Evolutionary conservation across 1,140 invertebrate species (phyloP).

Genomic region (Arion vulgaris): DNA sequence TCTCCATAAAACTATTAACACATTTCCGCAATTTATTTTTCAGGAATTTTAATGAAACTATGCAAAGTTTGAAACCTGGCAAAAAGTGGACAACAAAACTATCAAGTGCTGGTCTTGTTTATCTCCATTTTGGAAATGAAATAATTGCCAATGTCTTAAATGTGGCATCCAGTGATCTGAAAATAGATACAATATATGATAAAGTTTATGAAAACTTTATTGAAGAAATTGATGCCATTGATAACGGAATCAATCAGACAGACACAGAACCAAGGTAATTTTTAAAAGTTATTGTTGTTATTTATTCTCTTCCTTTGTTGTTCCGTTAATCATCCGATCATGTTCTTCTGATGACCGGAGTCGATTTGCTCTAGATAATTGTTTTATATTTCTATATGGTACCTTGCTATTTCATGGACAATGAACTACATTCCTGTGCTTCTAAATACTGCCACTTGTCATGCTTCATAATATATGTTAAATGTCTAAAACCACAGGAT

Average conservation of each 20-base stretch:
- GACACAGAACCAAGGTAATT: slow-evolving; percentile 80
- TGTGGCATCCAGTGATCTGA: slow-evolving; percentile 48
- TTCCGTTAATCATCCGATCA: too few species aligned
- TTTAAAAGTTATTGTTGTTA: neutral
- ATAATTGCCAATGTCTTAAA: slow-evolving; percentile 78
- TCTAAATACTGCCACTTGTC: too few species aligned
- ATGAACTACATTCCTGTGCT: too few species aligned
- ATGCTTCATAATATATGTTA: slow-evolving; percentile 24
- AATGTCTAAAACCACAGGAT: too few species aligned
- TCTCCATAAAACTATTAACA: too few species aligned
- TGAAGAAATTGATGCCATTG: slow-evolving; percentile 95
- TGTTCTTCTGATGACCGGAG: too few species aligned
- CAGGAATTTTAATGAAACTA: slow-evolving; percentile 81
- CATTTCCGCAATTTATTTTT: slow-evolving; percentile 56
- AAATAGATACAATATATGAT: slow-evolving; percentile 79
- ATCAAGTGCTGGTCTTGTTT: slow-evolving; percentile 96
- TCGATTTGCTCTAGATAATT: too few species aligned
- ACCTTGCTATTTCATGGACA: too few species aligned
- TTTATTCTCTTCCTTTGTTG: too few species aligned
- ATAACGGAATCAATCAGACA: slow-evolving; percentile 87
- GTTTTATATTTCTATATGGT: too few species aligned
- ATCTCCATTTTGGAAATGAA: slow-evolving; percentile 89
- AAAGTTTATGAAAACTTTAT: slow-evolving; percentile 92
- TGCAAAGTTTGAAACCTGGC: slow-evolving; percentile 76
- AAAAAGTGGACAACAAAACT: slow-evolving; percentile 81